Conservation (phyloP, 1,140 invertebrate genomes). For the Metaphire vulgaris region DNA sequence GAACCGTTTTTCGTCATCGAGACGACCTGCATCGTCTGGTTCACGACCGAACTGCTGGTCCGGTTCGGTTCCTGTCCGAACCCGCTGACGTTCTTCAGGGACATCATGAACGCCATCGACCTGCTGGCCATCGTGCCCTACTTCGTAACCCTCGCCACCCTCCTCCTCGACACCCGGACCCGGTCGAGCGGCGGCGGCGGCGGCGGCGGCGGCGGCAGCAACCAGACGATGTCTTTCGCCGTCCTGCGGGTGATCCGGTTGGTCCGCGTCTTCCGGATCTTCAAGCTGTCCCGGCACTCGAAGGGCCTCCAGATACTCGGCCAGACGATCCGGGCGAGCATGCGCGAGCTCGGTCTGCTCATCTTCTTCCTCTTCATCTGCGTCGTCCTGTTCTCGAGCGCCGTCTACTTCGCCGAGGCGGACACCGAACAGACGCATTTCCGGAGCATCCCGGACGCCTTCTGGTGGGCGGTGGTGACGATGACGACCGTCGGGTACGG, state of each 20-base stretch:
- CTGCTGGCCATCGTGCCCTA: conserved; percentile 97
- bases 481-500: conserved; percentile 97
- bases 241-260: conserved; percentile 53
- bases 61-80: conserved; percentile 47
- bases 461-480: conserved; percentile 73
- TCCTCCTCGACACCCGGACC: conserved; percentile 58
- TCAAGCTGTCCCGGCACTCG: conserved; percentile 54
- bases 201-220: conserved; percentile 59
- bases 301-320: conserved; percentile 54
- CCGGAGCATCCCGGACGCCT: conserved; percentile 77
- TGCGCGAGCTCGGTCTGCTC: conserved; percentile 97
- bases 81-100: conserved; percentile 50
- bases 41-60: conserved; percentile 45
- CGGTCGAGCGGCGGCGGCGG: neutral
- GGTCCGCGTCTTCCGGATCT: conserved; percentile 53
- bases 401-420: conserved; percentile 97
- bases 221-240: conserved; percentile 53
- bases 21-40: conserved; percentile 53
- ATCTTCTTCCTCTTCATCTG: conserved; percentile 98
- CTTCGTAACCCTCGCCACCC: conserved; percentile 96
- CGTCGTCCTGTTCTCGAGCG: conserved; percentile 94
- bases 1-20: conserved; percentile 48
- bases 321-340: conserved; percentile 96
- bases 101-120: conserved; percentile 99
- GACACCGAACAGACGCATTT: conserved; percentile 91